Conservation (phyloP, 1,140 invertebrate species). For the Harpegnathos saltator region DNA sequence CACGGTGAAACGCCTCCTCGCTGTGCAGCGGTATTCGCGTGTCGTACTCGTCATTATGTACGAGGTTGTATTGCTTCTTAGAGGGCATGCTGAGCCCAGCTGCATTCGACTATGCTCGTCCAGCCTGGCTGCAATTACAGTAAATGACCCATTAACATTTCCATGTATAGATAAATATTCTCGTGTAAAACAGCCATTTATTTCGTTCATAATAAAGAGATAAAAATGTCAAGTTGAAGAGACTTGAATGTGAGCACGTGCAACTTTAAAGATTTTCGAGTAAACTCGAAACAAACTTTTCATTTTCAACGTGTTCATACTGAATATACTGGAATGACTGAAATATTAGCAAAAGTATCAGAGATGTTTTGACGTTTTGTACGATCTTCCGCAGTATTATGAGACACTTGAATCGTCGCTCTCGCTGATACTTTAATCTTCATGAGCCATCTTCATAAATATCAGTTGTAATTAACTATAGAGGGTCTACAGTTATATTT, state of each 20-base stretch:
- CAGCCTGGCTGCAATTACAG: conserved; percentile 80
- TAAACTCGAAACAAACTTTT: neutral
- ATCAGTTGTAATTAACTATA: too few relatives aligned
- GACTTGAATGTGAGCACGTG: too few relatives aligned
- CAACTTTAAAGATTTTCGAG: too few relatives aligned
- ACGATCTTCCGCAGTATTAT: neutral
- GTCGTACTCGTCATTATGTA: conserved; percentile 97
- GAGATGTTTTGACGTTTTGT: neutral
- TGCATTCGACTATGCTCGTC: conserved; percentile 81
- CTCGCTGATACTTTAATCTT: neutral
- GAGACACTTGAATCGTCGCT: neutral
- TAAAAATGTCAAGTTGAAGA: neutral
- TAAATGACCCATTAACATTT: conserved; percentile 52
- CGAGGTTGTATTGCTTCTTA: conserved; percentile 96
- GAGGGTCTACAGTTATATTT: too few relatives aligned
- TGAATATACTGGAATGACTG: neutral
- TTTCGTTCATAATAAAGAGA: neutral
- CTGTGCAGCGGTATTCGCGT: conserved; percentile 96
- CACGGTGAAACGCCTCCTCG: conserved; percentile 98
- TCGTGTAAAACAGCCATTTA: neutral
- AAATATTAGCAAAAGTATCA: neutral
- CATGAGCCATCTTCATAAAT: too few relatives aligned
- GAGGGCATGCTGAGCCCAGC: conserved; percentile 90
- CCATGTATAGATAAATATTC: neutral
- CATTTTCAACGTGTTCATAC: neutral